Conservation (phyloP, 1,140 invertebrate species). For the Drosophila neocordata region DNA sequence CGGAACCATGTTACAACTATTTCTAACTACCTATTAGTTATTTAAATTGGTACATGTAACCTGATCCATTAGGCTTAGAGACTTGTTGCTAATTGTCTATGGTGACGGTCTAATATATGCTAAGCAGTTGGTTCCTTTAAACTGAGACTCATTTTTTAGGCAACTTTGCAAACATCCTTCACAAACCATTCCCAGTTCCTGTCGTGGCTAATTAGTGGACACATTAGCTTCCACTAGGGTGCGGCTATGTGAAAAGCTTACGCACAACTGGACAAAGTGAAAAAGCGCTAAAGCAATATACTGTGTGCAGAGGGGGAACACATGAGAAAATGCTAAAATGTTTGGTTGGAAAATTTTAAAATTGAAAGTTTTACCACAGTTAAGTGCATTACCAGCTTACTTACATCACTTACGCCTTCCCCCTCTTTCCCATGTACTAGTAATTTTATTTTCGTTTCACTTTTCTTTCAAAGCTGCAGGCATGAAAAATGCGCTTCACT, state of each 20-base stretch:
- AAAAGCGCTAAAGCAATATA: conserved; percentile 56
- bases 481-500: conserved; percentile 66
- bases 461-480: conserved; percentile 57
- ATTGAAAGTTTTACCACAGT: conserved; percentile 37
- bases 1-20: too few species aligned
- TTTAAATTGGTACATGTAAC: not conserved
- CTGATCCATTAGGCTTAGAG: not conserved
- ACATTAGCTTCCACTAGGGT: conserved; percentile 59
- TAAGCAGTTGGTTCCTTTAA: conserved; percentile 29
- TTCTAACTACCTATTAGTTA: not conserved
- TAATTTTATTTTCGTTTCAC: conserved; percentile 55
- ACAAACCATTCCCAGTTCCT: conserved; percentile 8
- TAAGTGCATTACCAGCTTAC: not conserved
- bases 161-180: conserved; percentile 11
- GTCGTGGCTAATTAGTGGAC: conserved; percentile 60
- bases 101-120: conserved; percentile 22
- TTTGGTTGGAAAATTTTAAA: not conserved
- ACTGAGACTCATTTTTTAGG: conserved; percentile 44
- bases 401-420: conserved; percentile 43
- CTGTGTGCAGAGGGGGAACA: conserved; percentile 7
- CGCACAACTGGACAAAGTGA: conserved; percentile 45
- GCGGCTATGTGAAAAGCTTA: conserved; percentile 50
- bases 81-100: conserved; percentile 8
- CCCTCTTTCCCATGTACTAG: not conserved
- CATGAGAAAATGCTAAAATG: not conserved